phyloP scores from a whole-genome alignment of 2,113 vertebrate genomes.

The Calonectris borealis region DNA sequence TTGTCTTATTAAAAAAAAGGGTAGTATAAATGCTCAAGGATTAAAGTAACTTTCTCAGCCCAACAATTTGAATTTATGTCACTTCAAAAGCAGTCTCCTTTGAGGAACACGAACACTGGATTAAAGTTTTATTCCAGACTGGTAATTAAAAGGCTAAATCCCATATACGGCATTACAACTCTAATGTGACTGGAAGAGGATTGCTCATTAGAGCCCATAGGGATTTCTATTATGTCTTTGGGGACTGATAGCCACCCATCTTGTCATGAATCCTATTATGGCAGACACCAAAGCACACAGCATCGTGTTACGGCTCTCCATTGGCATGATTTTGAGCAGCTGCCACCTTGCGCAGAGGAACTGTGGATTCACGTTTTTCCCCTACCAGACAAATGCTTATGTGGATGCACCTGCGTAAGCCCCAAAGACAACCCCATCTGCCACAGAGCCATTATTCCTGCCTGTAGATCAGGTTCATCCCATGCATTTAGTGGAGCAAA shows the following conservation, averaged over 20 bases:
- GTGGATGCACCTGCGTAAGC: background rate
- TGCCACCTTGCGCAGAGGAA: background rate
- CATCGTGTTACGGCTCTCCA: background rate
- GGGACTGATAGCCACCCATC: slow-evolving; percentile 38
- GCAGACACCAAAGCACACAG: background rate
- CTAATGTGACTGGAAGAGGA: slow-evolving; percentile 53
- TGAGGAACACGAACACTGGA: slow-evolving; percentile 34
- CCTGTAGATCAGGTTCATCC: background rate
- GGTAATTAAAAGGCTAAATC: slow-evolving; percentile 74
- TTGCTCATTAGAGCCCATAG: slow-evolving; percentile 44
- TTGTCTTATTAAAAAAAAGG: background rate
- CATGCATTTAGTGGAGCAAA: background rate
- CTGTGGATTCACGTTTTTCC: background rate
- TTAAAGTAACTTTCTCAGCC: slow-evolving; percentile 13
- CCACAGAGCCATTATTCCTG: background rate
- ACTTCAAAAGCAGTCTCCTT: slow-evolving; percentile 36
- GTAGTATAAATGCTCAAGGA: background rate
- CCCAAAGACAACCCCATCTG: background rate
- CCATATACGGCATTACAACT: slow-evolving; percentile 47
- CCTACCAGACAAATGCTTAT: background rate
- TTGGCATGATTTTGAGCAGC: slow-evolving; percentile 21
- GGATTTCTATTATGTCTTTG: slow-evolving; percentile 39
- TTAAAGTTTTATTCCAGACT: slow-evolving; percentile 46
- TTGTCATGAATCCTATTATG: slow-evolving; percentile 33
- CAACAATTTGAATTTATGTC: slow-evolving; percentile 41